phyloP scores from a whole-genome alignment of 2,797 vertebrate genomes.

The Stomatorhinus walkeri region DNA sequence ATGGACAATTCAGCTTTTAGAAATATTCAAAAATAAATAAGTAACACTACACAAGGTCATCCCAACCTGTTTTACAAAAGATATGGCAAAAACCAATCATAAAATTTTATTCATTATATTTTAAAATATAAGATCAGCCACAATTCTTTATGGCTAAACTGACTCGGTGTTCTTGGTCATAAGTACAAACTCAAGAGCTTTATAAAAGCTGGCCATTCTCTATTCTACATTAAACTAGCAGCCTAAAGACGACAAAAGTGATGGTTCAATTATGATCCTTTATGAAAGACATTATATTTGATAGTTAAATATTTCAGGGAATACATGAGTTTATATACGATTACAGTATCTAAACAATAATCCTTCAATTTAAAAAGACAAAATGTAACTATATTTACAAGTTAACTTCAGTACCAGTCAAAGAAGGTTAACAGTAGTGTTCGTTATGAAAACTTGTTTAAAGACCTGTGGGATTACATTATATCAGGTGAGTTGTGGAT shows the following conservation, averaged over 20 bases:
- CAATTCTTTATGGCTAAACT: constrained; percentile 23
- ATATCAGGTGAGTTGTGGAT: constrained; percentile 89
- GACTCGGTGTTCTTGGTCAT: constrained; percentile 27
- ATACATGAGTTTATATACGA: constrained; percentile 25
- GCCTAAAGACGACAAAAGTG: constrained; percentile 23
- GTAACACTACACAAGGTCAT: constrained; percentile 29
- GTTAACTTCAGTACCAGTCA: constrained; percentile 38
- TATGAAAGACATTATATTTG: constrained; percentile 14
- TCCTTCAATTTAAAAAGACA: constrained; percentile 52
- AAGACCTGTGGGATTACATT: constrained; percentile 40
- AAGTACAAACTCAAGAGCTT: constrained; percentile 50
- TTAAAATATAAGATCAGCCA: constrained; percentile 21
- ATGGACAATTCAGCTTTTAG: constrained; percentile 29
- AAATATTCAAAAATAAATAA: constrained; percentile 53
- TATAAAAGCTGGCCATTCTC: constrained; percentile 58
- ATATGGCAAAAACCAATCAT: constrained; percentile 20
- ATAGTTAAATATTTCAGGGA: constrained; percentile 36
- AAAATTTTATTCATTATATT: background rate
- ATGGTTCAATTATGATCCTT: background rate
- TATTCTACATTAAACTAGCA: constrained; percentile 20
- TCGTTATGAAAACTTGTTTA: background rate
- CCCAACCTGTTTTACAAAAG: constrained; percentile 29
- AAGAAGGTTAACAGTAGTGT: background rate
- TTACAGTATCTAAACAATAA: constrained; percentile 33
- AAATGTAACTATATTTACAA: background rate